Conservation (phyloP, 2,797 vertebrate species). For the Chloroceryle amazona region DNA sequence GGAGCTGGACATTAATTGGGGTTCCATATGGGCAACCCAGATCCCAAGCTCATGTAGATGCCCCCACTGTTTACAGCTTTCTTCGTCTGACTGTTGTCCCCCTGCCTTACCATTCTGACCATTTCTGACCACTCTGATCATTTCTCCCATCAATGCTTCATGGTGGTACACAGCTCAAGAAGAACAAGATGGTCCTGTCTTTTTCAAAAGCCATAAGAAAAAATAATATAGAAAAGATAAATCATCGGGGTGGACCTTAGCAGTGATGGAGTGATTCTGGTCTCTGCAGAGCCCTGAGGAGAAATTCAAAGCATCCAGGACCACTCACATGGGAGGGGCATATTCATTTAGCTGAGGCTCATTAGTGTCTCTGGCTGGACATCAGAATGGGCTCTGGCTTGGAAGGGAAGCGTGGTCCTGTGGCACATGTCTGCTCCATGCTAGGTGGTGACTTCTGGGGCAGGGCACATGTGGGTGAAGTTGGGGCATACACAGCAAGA, state of each 20-base stretch:
- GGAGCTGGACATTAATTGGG: accelerated
- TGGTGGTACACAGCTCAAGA: background rate
- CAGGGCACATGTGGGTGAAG: accelerated
- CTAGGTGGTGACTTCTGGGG: background rate
- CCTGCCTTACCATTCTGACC: accelerated
- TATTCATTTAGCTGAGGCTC: accelerated
- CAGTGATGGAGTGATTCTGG: background rate
- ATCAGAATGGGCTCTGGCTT: background rate
- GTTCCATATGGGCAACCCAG: background rate
- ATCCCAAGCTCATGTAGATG: background rate
- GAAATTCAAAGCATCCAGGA: background rate
- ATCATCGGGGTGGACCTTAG: background rate
- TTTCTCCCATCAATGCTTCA: background rate
- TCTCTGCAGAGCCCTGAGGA: background rate
- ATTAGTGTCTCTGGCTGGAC: background rate
- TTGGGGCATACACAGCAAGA: background rate
- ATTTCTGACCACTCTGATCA: background rate
- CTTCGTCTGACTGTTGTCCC: background rate
- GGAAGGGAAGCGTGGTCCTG: accelerated
- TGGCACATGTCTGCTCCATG: background rate
- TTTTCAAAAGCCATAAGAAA: background rate
- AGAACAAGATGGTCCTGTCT: accelerated
- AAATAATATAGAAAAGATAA: background rate
- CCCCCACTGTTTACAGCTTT: background rate
- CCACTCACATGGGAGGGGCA: accelerated